Evolutionary conservation across 2,797 vertebrate genomes (phyloP).

Genomic region (Paguma larvata): DNA sequence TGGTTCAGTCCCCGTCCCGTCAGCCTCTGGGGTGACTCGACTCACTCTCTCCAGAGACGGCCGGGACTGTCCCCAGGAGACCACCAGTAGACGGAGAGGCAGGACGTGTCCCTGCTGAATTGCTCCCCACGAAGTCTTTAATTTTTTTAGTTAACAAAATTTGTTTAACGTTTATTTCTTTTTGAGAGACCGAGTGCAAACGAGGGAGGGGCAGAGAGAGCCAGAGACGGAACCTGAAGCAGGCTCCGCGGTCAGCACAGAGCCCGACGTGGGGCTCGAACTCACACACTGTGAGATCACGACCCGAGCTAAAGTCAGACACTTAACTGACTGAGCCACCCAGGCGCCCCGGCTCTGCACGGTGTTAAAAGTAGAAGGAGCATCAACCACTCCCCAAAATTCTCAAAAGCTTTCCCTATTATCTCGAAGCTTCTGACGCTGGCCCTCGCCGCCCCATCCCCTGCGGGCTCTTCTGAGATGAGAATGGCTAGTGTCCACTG

Average conservation of each 20-base stretch:
- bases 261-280: no score
- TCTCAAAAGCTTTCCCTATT: background rate
- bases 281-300: no score
- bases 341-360: no score
- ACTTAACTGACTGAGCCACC: no score
- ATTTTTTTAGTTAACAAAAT: no score
- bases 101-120: background rate
- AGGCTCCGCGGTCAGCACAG: no score
- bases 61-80: background rate
- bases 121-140: background rate
- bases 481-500: no score
- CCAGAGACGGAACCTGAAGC: no score
- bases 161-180: no score
- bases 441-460: background rate
- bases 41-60: background rate
- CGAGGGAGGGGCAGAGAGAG: no score
- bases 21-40: background rate
- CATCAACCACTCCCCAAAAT: background rate
- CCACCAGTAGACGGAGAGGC: background rate
- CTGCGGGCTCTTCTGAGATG: background rate
- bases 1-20: background rate
- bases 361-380: background rate
- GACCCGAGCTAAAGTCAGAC: no score
- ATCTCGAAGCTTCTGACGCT: background rate
- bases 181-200: no score